A percentile compares a stretch with the other conserved stretches of the same genome.
Evolutionary conservation across 2,888 invertebrate genomes (phyloP).

Genomic region (Drosophila koepferae): DNA sequence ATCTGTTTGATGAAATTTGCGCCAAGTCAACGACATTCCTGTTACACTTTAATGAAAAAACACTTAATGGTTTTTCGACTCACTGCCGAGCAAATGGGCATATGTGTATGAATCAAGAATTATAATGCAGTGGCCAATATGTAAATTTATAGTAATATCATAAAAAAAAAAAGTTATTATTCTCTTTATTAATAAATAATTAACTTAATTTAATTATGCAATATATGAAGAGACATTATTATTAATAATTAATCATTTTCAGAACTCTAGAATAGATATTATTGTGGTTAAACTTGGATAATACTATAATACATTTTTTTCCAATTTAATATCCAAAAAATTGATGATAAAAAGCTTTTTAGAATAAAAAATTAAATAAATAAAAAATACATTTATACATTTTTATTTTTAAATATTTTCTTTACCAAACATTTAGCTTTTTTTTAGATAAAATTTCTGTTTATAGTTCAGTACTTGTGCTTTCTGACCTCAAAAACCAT

Average conservation of each 20-base stretch:
- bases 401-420: no score
- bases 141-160: constrained; percentile 3
- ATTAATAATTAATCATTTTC: not conserved
- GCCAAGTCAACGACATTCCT: constrained; percentile 28
- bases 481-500: constrained; percentile 4
- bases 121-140: not conserved
- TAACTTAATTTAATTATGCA: not conserved
- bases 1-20: constrained; percentile 47
- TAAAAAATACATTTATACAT: no score
- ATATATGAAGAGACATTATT: not conserved
- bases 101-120: not conserved
- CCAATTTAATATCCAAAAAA: no score
- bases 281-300: no score
- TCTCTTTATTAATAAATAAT: not conserved
- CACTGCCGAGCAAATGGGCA: not conserved
- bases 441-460: not conserved
- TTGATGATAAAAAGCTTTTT: no score
- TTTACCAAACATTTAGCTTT: no score
- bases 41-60: constrained; percentile 44
- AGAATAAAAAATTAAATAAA: no score
- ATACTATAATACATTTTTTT: no score
- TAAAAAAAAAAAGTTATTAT: not conserved
- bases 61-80: constrained; percentile 26
- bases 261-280: not conserved
- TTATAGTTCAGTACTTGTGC: not conserved